Evolutionary conservation across 2,113 vertebrate genomes (phyloP).

Genomic region (Myotis lucifugus): DNA sequence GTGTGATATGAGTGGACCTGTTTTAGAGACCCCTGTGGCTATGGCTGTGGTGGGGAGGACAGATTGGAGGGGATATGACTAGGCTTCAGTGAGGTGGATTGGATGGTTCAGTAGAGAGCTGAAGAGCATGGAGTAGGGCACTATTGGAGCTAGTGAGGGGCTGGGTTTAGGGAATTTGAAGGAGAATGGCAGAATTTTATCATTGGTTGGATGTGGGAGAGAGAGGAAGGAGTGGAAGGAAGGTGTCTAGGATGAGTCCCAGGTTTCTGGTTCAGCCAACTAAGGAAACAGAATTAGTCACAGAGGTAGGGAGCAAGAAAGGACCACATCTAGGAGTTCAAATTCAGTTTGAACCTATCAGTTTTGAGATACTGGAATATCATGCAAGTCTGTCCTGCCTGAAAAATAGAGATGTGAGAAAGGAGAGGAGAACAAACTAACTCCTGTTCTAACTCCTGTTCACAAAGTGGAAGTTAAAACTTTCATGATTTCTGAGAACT

Average conservation of each 20-base stretch:
- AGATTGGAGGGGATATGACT: background rate
- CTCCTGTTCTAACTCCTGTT: background rate
- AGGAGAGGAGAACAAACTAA: background rate
- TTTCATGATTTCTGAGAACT: background rate
- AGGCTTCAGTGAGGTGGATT: background rate
- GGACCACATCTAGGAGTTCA: background rate
- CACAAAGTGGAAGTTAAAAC: background rate
- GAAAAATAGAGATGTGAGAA: background rate
- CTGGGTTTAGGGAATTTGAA: background rate
- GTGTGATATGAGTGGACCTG: background rate
- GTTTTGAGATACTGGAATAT: background rate
- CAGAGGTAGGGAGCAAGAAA: background rate
- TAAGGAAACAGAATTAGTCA: background rate
- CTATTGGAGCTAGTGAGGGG: background rate
- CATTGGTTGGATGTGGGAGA: background rate
- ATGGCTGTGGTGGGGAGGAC: background rate
- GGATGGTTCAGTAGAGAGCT: background rate
- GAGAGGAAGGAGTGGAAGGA: background rate
- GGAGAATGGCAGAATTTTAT: background rate
- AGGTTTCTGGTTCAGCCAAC: background rate
- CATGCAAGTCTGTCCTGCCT: background rate
- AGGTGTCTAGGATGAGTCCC: background rate
- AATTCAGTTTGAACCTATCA: background rate
- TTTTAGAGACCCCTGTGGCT: background rate
- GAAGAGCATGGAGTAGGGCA: background rate